These are phyloP conservation scores for Drosophila repleta DNA, from an alignment of 1,140 invertebrate species.

Conservation along the genomic window DNA sequence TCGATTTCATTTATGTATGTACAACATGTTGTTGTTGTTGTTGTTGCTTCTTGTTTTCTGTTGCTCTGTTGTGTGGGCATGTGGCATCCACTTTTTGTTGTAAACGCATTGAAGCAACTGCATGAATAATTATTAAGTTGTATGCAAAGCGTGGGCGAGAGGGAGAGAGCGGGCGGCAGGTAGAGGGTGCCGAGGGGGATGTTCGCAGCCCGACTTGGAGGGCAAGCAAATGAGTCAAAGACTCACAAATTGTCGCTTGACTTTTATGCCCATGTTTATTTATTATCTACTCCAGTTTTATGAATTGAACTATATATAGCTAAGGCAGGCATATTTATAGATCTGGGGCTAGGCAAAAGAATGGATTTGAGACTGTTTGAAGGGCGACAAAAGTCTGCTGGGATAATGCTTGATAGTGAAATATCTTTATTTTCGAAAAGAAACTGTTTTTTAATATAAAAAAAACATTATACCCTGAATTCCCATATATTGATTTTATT, in stretches of 20 bases:
- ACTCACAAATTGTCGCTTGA: too few species aligned
- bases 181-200: too few species aligned
- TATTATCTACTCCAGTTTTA: neutral
- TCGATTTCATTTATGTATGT: conserved; percentile 75
- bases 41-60: conserved; percentile 26
- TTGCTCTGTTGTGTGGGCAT: conserved; percentile 53
- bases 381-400: neutral
- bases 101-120: conserved; percentile 69
- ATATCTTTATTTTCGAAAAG: too few species aligned
- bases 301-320: conserved; percentile 28
- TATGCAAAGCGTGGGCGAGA: conserved; percentile 25
- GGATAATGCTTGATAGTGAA: too few species aligned
- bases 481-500: neutral
- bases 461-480: too few species aligned
- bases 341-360: neutral
- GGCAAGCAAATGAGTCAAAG: too few species aligned
- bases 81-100: conserved; percentile 72
- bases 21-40: conserved; percentile 29
- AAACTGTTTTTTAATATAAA: too few species aligned
- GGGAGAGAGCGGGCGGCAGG: neutral
- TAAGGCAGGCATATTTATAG: neutral
- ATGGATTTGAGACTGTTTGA: neutral
- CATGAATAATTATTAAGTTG: conserved; percentile 81
- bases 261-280: conserved; percentile 1
- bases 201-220: too few species aligned